These are phyloP conservation scores for Pseudanteris insignis DNA, from an alignment of 2,888 invertebrate species.

Conservation along the genomic window DNA sequence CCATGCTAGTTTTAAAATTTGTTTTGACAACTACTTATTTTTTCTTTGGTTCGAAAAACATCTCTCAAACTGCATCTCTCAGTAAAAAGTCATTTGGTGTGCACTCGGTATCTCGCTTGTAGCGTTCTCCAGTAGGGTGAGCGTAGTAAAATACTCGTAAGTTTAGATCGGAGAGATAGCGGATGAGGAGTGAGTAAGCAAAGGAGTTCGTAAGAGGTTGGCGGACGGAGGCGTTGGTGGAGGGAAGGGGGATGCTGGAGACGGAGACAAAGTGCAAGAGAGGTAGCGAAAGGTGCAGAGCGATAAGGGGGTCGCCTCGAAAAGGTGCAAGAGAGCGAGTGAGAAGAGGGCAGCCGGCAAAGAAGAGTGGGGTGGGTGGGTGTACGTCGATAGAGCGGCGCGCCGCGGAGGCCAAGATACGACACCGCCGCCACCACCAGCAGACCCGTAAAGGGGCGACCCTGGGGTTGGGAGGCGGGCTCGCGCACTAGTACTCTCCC, in stretches of 20 bases:
- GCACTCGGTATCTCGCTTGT: conserved; percentile 13
- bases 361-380: conserved; percentile 39
- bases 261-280: conserved; percentile 13
- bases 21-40: too few relatives aligned
- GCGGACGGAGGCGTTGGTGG: neutral
- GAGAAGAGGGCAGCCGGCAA: conserved; percentile 32
- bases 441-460: conserved; percentile 62
- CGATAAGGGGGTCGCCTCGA: conserved; percentile 28
- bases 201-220: conserved; percentile 40
- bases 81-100: conserved; percentile 6
- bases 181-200: conserved; percentile 25
- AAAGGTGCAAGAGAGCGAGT: conserved; percentile 44
- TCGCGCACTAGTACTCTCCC: conserved; percentile 32
- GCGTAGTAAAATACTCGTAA: conserved; percentile 25
- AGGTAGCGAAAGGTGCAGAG: conserved; percentile 26
- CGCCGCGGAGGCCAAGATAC: conserved; percentile 67
- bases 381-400: conserved; percentile 67
- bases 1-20: too few relatives aligned
- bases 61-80: too few relatives aligned
- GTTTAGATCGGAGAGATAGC: conserved; percentile 50
- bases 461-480: conserved; percentile 44
- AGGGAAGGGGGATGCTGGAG: conserved; percentile 13
- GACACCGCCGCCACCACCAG: conserved; percentile 66
- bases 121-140: conserved; percentile 15
- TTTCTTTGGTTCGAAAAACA: too few relatives aligned